A percentile compares a stretch with the other conserved stretches of the same genome.
Conservation (phyloP, 2,797 vertebrate genomes). For the Enteromius fasciolatus region DNA sequence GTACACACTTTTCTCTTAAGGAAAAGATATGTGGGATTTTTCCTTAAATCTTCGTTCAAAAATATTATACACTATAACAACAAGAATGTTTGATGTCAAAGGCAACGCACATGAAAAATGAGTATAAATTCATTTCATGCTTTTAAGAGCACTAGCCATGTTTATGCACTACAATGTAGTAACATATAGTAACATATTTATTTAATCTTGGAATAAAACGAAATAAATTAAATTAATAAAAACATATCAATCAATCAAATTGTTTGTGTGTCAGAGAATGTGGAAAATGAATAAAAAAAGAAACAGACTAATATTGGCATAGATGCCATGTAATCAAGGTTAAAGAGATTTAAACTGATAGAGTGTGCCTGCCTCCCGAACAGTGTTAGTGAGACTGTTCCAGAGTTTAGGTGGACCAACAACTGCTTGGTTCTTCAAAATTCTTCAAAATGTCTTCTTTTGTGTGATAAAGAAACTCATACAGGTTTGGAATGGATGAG, state of each 20-base stretch:
- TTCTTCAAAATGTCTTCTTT: conserved; percentile 4
- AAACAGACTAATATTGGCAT: no score
- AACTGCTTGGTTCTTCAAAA: background rate
- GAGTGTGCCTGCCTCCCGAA: no score
- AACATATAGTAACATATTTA: background rate
- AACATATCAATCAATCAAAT: background rate
- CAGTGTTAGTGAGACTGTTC: no score
- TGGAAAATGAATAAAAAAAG: no score
- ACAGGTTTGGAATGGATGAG: background rate
- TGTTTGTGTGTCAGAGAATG: no score
- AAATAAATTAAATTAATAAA: background rate
- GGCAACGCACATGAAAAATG: background rate
- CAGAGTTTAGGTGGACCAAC: background rate
- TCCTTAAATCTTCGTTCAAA: background rate
- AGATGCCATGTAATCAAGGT: no score
- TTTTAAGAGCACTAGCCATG: background rate
- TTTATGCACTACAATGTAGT: background rate
- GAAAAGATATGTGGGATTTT: background rate
- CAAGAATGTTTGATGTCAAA: background rate
- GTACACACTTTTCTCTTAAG: background rate
- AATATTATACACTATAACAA: background rate
- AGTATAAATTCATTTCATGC: background rate
- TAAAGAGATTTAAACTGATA: no score
- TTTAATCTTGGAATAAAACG: no score
- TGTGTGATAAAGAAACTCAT: background rate